phyloP scores from a whole-genome alignment of 2,888 invertebrate species.

The Rotaria macrura region DNA sequence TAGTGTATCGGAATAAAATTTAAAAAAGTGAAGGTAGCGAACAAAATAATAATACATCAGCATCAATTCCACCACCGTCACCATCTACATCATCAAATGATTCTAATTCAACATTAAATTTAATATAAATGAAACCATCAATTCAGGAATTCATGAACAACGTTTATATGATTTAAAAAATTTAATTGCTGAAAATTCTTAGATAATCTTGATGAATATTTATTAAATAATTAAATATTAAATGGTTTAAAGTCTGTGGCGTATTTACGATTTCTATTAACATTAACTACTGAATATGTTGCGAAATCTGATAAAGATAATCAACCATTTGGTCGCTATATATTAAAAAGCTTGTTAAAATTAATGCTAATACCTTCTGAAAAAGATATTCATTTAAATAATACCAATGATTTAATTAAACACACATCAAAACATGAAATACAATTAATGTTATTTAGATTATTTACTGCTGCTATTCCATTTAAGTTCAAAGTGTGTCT shows the following conservation, averaged over 20 bases:
- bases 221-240: neutral
- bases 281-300: slow-evolving; percentile 20
- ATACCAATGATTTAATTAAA: neutral
- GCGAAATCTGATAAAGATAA: slow-evolving; percentile 19
- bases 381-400: too few relatives aligned
- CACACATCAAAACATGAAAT: slow-evolving; percentile 3
- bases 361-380: neutral
- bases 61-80: neutral
- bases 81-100: neutral
- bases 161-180: neutral
- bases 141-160: neutral
- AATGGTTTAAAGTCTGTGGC: slow-evolving; percentile 29
- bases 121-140: neutral
- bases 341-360: slow-evolving; percentile 23
- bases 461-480: slow-evolving; percentile 9
- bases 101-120: neutral
- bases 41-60: neutral
- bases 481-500: neutral
- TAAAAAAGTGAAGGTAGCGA: neutral
- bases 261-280: slow-evolving; percentile 23
- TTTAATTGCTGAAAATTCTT: slow-evolving; percentile 9
- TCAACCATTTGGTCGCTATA: slow-evolving; percentile 12
- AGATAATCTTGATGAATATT: neutral
- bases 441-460: slow-evolving; percentile 21
- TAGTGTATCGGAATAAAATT: neutral